Base-by-base conservation (phyloP, 1,140 invertebrate genomes). In the Atta cephalotes region DNA sequence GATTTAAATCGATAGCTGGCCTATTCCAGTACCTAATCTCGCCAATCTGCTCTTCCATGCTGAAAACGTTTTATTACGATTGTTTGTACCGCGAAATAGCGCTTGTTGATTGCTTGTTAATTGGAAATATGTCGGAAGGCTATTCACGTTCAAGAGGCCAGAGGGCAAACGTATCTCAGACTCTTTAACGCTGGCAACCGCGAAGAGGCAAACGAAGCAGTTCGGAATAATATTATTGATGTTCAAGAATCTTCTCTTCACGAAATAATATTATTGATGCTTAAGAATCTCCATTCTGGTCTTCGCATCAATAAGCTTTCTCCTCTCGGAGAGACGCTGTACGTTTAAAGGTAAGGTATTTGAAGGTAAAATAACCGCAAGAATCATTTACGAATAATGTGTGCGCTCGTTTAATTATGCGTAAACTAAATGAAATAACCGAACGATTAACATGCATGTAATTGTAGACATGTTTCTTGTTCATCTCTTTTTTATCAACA, bases 161-260 rank as follows among this genome's bases (percentile, higher is more conserved):
- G 58, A 28, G 80, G 70, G 56, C 80, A 74, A 25, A 31, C 68
- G 80, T 84, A 84, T 84, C 80, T 84, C 71, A 84, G 39, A 76
- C 80, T 84, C 70, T 84, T 84, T 84, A 84, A 76, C 70, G 80
- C 70, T 39, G 39, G 80, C 53, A 74, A 82, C 56, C 65, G 68
- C 80, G 53, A 74, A 51, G 80, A 76, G 49, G 70, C 78, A 70
- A 70, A 80, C 78, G 66, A 81, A 56, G 31, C 80, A 76, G 25
- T 74, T 84, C 70, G 80, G 70, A 49, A 84, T 84, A 84, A 84
- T 84, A 62, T 84, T 84, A 84, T 84, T 84, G 80, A 84, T 76
- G 80, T 35, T 74, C 58, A 21, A 74, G 70, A 84, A 84, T 84
- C 80, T 51, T n/a, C 80, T 68, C 51, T 65, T 9, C 56, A 18